Evolutionary conservation across 2,888 invertebrate species (phyloP).

Genomic region (Drosophila prolongata): DNA sequence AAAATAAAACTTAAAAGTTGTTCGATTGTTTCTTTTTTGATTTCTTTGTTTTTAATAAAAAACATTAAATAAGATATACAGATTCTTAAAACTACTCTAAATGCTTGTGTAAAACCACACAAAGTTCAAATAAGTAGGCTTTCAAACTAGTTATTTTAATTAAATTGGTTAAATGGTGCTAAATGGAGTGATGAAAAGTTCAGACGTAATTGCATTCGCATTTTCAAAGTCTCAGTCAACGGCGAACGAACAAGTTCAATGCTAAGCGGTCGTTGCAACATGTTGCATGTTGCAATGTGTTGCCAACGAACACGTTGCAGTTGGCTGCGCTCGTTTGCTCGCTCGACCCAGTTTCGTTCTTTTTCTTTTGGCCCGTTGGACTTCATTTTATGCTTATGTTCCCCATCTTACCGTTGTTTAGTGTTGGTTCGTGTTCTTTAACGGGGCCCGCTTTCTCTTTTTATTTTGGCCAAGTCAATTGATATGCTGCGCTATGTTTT

Average conservation of each 20-base stretch:
- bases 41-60: background rate
- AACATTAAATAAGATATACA: no score
- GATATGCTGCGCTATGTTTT: conserved; percentile 67
- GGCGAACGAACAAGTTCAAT: conserved; percentile 45
- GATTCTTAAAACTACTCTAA: no score
- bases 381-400: conserved; percentile 38
- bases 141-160: background rate
- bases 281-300: conserved; percentile 15
- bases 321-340: conserved; percentile 27
- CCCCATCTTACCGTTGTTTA: conserved; percentile 58
- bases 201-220: conserved; percentile 13
- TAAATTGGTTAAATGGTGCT: background rate
- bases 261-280: conserved; percentile 18
- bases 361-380: conserved; percentile 58
- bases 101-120: no score
- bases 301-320: conserved; percentile 19
- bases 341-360: conserved; percentile 75
- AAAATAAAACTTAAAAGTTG: no score
- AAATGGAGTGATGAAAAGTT: conserved; percentile 12
- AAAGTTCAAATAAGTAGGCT: background rate
- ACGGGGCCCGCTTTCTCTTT: conserved; percentile 71
- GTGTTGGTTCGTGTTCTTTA: conserved; percentile 67
- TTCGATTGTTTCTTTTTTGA: background rate
- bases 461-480: conserved; percentile 70
- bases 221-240: conserved; percentile 24